These are phyloP conservation scores for Cuculus canorus DNA, from an alignment of 2,797 vertebrate genomes.

Conservation along the genomic window DNA sequence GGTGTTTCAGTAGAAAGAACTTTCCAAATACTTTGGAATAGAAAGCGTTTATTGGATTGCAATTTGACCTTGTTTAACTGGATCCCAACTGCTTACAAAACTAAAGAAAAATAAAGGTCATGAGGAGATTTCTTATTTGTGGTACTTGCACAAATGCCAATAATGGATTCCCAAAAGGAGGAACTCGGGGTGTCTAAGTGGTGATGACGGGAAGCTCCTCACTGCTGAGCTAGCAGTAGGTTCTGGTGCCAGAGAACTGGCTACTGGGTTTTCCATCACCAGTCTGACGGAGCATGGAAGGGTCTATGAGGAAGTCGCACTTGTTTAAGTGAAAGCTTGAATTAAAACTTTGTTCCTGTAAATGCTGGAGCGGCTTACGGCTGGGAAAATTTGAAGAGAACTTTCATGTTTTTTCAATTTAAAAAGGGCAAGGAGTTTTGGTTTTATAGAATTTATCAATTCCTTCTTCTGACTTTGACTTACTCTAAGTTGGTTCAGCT, in stretches of 20 bases:
- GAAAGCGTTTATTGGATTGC: slow-evolving; percentile 17
- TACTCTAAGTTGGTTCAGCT: background rate
- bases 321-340: background rate
- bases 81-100: background rate
- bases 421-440: background rate
- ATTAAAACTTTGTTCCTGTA: background rate
- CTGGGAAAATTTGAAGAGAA: background rate
- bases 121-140: slow-evolving; percentile 19
- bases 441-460: background rate
- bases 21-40: background rate
- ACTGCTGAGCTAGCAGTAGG: background rate
- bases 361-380: fast-evolving
- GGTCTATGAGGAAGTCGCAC: background rate
- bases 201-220: background rate
- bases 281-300: background rate
- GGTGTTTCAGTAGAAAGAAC: slow-evolving; percentile 24
- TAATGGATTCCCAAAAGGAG: background rate
- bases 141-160: background rate
- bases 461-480: background rate
- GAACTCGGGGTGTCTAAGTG: background rate
- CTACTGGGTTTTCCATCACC: background rate
- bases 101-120: slow-evolving; percentile 49
- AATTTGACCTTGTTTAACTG: slow-evolving; percentile 12
- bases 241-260: background rate
- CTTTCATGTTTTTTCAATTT: background rate